Conservation (phyloP, 2,888 invertebrate genomes). For the Malthinus seriepunctatus region DNA sequence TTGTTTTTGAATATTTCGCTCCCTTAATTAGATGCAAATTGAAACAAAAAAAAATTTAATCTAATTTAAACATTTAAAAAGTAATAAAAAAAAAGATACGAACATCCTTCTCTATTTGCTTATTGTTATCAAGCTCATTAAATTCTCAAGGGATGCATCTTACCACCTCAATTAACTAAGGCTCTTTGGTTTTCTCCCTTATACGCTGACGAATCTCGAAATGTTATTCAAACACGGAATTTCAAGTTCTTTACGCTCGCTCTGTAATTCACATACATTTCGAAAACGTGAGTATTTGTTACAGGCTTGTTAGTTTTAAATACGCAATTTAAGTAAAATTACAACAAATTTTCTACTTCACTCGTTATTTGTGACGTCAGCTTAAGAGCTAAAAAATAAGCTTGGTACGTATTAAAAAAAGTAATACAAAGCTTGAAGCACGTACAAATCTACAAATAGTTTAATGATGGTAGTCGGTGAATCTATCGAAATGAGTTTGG, state of each 20-base stretch:
- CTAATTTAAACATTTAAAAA: too few relatives aligned
- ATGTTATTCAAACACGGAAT: neutral
- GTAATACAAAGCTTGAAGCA: constrained; percentile 4
- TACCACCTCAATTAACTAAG: too few relatives aligned
- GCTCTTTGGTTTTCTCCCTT: neutral
- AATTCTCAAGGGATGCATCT: neutral
- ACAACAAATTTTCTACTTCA: neutral
- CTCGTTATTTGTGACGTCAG: neutral
- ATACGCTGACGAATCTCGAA: neutral
- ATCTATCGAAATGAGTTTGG: neutral
- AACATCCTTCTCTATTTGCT: too few relatives aligned
- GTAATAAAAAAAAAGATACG: too few relatives aligned
- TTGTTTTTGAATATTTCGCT: too few relatives aligned
- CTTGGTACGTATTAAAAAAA: neutral
- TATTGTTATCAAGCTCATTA: neutral
- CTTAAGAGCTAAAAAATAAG: neutral
- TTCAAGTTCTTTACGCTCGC: neutral
- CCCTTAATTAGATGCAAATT: too few relatives aligned
- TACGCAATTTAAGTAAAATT: neutral
- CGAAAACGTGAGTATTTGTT: too few relatives aligned
- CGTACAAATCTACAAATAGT: constrained; percentile 5
- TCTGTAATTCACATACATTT: too few relatives aligned
- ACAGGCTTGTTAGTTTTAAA: too few relatives aligned
- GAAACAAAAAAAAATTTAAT: too few relatives aligned
- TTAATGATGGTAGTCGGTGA: constrained; percentile 1